Base-by-base conservation (phyloP, 2,888 invertebrate genomes). In the Drosophila affinis region DNA sequence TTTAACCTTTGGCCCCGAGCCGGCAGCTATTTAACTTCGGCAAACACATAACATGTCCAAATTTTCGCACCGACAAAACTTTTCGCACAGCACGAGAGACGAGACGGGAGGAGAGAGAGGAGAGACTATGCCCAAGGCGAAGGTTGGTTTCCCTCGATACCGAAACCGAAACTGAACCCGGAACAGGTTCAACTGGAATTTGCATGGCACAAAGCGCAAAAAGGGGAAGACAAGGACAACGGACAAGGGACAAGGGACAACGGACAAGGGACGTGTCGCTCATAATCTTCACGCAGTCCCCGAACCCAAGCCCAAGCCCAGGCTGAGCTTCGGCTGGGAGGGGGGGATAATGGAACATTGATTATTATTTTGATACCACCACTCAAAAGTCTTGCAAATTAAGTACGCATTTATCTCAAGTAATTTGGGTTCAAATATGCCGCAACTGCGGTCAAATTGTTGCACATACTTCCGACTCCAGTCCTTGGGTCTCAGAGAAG, bases 1-100 rank as follows among this genome's bases (percentile, higher is more conserved):
- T 81, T 88, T 91, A 89, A 91, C 89, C 91, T 91, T 89, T 91
- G 88, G 83, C 86, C 91, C 70, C 79, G 62, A 79, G 74, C 83
- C 72, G 71, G 81, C 77, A 80, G 86, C 83, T 83, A 83, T 86
- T 83, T 83, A 83, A 83, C 83, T 83, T 83, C 81, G 81, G 86
- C 83, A 83, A 83, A 83, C 86, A 83, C 86, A 71, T 85, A 83
- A 83, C 80, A 81, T 90, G 90, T 90, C 89, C 87, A 90, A 90
- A 90, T 90, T 89, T 88, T 85, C 84, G 85, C 88, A 79, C 82
- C 78, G 78, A 71, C 71, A 69, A 62, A 81, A 81, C 77, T 81
- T 81, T 81, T 81, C 81, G 83, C 83, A 83, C 78, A 85, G 67
- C 65, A 46, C 45, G 44, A 57, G 29, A 49, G 27, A 27, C 3